Evolutionary conservation across 2,888 invertebrate genomes (phyloP), one percentile per base, ranked within the genome.

Genomic region (Taenaris catops): DNA sequence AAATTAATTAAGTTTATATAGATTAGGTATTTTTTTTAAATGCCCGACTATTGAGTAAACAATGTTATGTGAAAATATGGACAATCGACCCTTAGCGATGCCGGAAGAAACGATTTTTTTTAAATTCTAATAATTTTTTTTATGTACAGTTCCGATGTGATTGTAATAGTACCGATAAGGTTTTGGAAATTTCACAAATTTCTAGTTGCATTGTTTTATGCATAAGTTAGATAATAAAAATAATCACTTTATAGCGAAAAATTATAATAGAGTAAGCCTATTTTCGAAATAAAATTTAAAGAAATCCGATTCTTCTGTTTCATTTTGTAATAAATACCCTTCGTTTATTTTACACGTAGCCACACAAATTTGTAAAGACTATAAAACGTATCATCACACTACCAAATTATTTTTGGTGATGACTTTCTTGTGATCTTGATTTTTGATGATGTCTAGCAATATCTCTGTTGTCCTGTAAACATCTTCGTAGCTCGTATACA

Each of bases 241-340:
- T 70, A 63, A 72, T 80, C 81, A 76, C 76, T 73, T 72, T 69
- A 62, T 72, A 72, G 59, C 68, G 65, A 46, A n/a, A 47, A 64
- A 58, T 35, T 64, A 55, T 59, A 63, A 78, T 81, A 83, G 78
- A 71, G 37, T 84, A 83, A 84, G 81, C 69, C 79, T 76, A 83
- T 83, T 83, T 81, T 81, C 70, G 70, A 71, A 63, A 71, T 68
- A 76, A 78, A 79, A 79, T 73, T 73, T 66, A 69, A 71, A 63
- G 53, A 63, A 68, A 69, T 65, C 54, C 12, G 16, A 25, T 37
- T 41, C 41, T 52, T 40, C 51, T 51, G 43, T 57, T 54, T 52
- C 16, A 36, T 39, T 43, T 29, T 33, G n/a, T n/a, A n/a, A n/a
- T n/a, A n/a, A n/a, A n/a, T n/a, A n/a, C n/a, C n/a, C n/a, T n/a